Base-by-base conservation (phyloP, 2,888 invertebrate genomes). In the Drosophila nigritarsus region DNA sequence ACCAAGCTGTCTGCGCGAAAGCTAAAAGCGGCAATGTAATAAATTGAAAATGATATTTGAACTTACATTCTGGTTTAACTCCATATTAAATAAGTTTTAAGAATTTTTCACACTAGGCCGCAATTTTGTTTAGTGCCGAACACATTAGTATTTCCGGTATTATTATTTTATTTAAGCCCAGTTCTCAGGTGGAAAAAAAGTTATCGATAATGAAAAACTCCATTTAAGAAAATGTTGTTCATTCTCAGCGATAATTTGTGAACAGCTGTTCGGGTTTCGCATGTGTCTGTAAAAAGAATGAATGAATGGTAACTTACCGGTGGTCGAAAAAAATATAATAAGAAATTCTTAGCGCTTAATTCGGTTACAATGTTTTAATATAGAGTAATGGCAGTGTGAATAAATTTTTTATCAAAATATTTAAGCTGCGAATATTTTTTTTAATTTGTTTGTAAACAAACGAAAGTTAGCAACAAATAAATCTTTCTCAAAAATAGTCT, bases 111-210 rank as follows among this genome's bases (percentile, higher is more conserved):
- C n/a, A 40, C 9, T n/a, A n/a, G 9, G n/a, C n/a, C 40, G 2
- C 4, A 40, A 40, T 40, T 40, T n/a, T 4, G 40, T 40, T 40
- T n/a, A 9, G 9, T n/a, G 40, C 9, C 40, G 2, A 40, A n/a
- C 40, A n/a, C n/a, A 40, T n/a, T 40, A n/a, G n/a, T 40, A 40
- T 40, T 40, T 40, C 40, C 40, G n/a, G 40, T 40, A n/a, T 11
- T 40, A 2, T 40, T 40, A 40, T 40, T n/a, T 40, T 40, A 40
- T n/a, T n/a, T 40, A n/a, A 40, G n/a, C 2, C 40, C 9, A 40
- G n/a, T 4, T 40, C 4, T n/a, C 4, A 40, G n/a, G 9, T 40
- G 4, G 4, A n/a, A n/a, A 40, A 18, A 11, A 40, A 20, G 9
- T n/a, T n/a, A n/a, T n/a, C 9, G 40, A 40, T 40, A n/a, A 11